Percentiles rank a stretch among this genome's conserved stretches.
These are phyloP conservation scores for Miichthys miiuy DNA, from an alignment of 2,797 vertebrate genomes.

Conservation along the genomic window DNA sequence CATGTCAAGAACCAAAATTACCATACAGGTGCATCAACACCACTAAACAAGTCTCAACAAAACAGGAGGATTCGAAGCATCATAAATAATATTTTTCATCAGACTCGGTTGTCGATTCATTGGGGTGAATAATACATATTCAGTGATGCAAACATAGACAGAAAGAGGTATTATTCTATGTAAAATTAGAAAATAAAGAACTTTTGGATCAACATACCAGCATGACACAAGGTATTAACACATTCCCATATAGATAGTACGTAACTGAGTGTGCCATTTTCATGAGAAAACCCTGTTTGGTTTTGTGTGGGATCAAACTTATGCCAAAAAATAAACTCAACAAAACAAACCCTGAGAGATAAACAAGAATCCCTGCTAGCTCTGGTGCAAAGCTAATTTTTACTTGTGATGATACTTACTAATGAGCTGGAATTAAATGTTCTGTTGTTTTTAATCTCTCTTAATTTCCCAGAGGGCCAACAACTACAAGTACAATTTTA, in stretches of 20 bases:
- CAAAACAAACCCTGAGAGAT: background rate
- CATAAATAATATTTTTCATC: background rate
- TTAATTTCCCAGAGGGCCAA: background rate
- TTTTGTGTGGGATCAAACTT: background rate
- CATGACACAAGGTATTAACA: background rate
- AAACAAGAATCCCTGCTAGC: constrained; percentile 1
- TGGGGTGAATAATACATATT: constrained; percentile 1
- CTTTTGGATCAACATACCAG: background rate
- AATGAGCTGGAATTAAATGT: constrained; percentile 1
- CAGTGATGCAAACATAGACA: background rate
- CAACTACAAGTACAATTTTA: background rate
- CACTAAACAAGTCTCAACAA: background rate
- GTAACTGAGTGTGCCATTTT: background rate
- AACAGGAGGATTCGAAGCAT: background rate
- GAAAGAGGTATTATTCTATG: background rate
- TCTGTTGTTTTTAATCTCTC: background rate
- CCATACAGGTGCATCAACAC: background rate
- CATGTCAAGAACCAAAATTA: constrained; percentile 12
- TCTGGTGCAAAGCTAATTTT: background rate
- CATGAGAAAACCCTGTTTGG: background rate
- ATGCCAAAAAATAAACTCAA: background rate
- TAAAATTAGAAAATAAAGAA: background rate
- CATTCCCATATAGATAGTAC: background rate
- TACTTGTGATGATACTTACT: background rate
- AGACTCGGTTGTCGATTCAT: background rate